A percentile compares a stretch with the other conserved stretches of the same genome.
These are phyloP conservation scores for Apteryx mantelli DNA, from an alignment of 2,113 vertebrate genomes.

Conservation along the genomic window DNA sequence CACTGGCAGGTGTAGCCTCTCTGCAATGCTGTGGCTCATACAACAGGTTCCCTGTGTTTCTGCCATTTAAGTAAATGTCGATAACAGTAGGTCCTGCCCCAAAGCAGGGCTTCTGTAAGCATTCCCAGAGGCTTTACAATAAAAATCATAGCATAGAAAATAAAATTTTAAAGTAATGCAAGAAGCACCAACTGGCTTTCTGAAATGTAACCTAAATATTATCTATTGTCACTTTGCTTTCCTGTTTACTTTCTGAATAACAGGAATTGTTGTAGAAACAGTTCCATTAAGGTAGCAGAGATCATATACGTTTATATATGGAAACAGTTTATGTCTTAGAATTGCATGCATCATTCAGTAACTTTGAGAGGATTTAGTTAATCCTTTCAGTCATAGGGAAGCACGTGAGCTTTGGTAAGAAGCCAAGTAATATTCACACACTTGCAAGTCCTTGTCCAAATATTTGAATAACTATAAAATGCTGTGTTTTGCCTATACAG, in stretches of 20 bases:
- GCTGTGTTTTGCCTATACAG: background rate
- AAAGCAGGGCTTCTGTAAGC: background rate
- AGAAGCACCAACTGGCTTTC: background rate
- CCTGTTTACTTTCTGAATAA: background rate
- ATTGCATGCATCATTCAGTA: background rate
- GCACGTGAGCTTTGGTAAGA: background rate
- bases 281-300: background rate
- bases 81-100: fast-evolving
- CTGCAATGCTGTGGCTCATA: background rate
- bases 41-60: background rate
- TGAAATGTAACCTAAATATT: background rate
- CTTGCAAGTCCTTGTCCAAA: background rate
- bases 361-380: background rate
- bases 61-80: background rate
- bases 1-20: background rate
- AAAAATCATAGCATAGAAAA: background rate
- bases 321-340: background rate
- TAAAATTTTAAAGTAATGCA: background rate
- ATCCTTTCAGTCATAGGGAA: background rate
- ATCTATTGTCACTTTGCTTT: background rate
- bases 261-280: background rate
- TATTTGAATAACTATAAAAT: background rate
- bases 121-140: background rate
- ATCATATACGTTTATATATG: background rate
- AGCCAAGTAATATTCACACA: background rate